Conservation (phyloP, 2,797 vertebrate genomes). For the Astyanax mexicanus region DNA sequence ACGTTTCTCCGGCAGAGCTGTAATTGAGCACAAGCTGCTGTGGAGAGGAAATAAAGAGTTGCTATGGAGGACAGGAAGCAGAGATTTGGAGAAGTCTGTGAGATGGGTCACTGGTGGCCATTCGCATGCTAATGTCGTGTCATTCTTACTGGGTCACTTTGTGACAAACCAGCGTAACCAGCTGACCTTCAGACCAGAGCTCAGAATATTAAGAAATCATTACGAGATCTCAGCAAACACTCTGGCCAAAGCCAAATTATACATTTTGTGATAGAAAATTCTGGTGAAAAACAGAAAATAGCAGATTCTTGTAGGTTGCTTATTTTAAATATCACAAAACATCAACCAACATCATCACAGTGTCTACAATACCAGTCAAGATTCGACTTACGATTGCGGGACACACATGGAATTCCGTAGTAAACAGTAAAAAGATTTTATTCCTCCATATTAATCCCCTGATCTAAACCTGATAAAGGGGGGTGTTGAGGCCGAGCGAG, state of each 20-base stretch:
- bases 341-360: too few species aligned
- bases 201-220: constrained; percentile 1
- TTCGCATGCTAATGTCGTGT: background rate
- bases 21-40: background rate
- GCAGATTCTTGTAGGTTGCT: too few species aligned
- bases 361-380: too few species aligned
- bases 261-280: too few species aligned
- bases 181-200: background rate
- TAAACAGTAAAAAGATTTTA: too few species aligned
- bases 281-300: too few species aligned
- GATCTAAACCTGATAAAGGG: too few species aligned
- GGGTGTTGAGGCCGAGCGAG: too few species aligned
- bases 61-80: constrained; percentile 1
- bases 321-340: too few species aligned
- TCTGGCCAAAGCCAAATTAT: background rate
- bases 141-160: background rate
- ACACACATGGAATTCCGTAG: too few species aligned
- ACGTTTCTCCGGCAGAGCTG: background rate
- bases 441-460: too few species aligned
- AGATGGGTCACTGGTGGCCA: background rate
- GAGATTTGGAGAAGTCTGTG: background rate
- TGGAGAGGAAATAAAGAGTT: background rate
- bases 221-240: background rate
- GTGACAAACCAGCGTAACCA: background rate
- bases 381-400: too few species aligned